A percentile compares a stretch with the other conserved stretches of the same genome.
Conservation (phyloP, 2,888 invertebrate genomes). For the Sinohyriopsis cumingii region DNA sequence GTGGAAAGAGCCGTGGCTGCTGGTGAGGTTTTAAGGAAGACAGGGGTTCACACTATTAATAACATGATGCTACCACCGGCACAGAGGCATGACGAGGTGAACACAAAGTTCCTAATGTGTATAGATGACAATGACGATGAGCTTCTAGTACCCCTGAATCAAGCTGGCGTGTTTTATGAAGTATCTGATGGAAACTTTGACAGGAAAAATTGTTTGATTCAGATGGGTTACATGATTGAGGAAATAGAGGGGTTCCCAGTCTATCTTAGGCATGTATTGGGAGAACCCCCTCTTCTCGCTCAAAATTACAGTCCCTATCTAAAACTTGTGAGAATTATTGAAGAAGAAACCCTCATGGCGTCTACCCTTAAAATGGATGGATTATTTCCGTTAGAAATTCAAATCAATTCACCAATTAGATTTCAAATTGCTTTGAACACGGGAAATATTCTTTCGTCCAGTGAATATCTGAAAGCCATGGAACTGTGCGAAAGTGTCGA, state of each 20-base stretch:
- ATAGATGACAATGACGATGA: constrained; percentile 34
- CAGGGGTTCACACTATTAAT: constrained; percentile 26
- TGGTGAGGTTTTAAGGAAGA: constrained; percentile 34
- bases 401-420: constrained; percentile 30
- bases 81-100: constrained; percentile 8
- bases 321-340: constrained; percentile 28
- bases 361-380: constrained; percentile 31
- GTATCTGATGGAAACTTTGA: constrained; percentile 32
- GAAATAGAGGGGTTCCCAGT: constrained; percentile 32
- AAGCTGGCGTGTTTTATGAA: constrained; percentile 35
- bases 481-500: constrained; percentile 29
- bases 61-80: constrained; percentile 23
- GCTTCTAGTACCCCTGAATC: constrained; percentile 22
- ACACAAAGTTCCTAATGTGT: constrained; percentile 28
- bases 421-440: constrained; percentile 40
- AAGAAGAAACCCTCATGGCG: constrained; percentile 38
- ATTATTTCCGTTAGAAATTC: constrained; percentile 31
- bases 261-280: constrained; percentile 36
- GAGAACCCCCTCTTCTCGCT: constrained; percentile 36
- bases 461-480: constrained; percentile 30
- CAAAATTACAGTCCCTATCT: constrained; percentile 36
- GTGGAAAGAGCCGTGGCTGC: constrained; percentile 17
- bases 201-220: constrained; percentile 30
- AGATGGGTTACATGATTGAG: constrained; percentile 30
- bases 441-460: constrained; percentile 26